Base-by-base conservation (phyloP, 2,888 invertebrate genomes). In the Leptarthrus brevirostris region DNA sequence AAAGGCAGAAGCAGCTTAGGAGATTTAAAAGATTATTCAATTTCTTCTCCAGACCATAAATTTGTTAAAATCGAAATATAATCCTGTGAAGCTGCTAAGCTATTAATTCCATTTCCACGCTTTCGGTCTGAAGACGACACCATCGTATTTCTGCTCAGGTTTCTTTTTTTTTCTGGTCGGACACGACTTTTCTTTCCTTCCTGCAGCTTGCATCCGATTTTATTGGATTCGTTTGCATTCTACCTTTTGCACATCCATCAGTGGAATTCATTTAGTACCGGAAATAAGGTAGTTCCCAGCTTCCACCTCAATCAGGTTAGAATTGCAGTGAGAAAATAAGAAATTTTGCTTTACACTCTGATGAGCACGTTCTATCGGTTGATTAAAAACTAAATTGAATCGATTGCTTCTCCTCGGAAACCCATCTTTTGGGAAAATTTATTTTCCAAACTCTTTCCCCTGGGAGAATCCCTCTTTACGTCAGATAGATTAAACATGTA, bases 161-260 rank as follows among this genome's bases (percentile, higher is more conserved):
- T 12, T 12, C n/a, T 40, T 12, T 5, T 40, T 40, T 10, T 40
- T 12, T 10, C 40, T 8, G 12, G 40, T 40, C 40, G 40, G n/a
- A 12, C 40, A 40, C 12, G 8, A 40, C 40, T 40, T 40, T n/a
- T 30, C 4, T 8, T 30, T 40, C n/a, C 40, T 40, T 40, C 40
- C 40, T 3, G 40, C 12, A 40, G n/a, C 18, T 16, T 16, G 14
- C 49, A 49, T 49, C 49, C 6, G 18, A 18, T 49, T 49, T 49
- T 49, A 49, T 49, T 49, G 49, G 49, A 49, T 20, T 49, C 49
- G 49, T 49, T 49, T 49, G 49, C 3, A 49, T 49, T 49, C 49
- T 20, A 18, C 18, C 49, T 44, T 4, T 8, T 5, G 49, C 8
- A 14, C 16, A 3, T 20, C 14, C 5, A 16, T 12, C 3, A n/a